Evolutionary conservation across 2,113 vertebrate species (phyloP).

Genomic region (Gopherus evgoodei): DNA sequence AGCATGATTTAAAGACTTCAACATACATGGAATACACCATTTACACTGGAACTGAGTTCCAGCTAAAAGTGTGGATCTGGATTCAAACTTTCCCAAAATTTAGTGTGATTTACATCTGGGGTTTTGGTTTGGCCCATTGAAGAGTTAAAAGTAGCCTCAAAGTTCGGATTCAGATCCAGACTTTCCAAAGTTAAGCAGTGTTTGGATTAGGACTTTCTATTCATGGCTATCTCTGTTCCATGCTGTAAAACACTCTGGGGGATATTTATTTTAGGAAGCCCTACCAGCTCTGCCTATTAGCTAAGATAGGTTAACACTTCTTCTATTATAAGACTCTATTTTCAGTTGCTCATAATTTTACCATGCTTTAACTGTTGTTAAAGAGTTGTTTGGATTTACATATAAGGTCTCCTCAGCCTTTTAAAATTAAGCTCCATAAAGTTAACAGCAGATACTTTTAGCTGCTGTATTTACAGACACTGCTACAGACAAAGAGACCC

Average conservation of each 20-base stretch:
- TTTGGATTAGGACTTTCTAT: not conserved
- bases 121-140: not conserved
- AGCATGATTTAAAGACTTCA: not conserved
- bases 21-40: not conserved
- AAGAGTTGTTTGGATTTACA: not conserved
- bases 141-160: not conserved
- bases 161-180: not conserved
- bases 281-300: not conserved
- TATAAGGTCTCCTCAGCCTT: not conserved
- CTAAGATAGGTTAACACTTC: not conserved
- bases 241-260: not conserved
- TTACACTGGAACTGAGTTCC: not conserved
- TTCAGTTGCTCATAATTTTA: not conserved
- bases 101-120: not conserved
- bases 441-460: fast-evolving
- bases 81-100: not conserved
- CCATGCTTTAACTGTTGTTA: not conserved
- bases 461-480: not conserved
- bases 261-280: not conserved
- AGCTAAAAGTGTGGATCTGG: not conserved
- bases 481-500: not conserved
- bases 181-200: not conserved
- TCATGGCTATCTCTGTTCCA: not conserved
- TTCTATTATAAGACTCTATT: not conserved
- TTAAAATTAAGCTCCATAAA: not conserved